phyloP scores from a whole-genome alignment of 2,888 invertebrate species.

The Hypselothyrea guttata region DNA sequence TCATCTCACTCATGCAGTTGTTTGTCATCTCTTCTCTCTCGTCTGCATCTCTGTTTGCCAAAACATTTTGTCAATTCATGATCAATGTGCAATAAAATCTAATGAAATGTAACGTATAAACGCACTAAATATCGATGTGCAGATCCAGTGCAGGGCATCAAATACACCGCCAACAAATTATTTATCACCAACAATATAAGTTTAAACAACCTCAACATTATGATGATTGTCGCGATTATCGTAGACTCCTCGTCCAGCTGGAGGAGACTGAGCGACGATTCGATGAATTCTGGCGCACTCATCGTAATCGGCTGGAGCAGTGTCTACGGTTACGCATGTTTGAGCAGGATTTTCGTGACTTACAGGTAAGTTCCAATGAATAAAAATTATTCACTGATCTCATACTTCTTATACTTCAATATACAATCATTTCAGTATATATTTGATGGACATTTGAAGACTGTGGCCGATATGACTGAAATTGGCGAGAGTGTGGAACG shows the following conservation, averaged over 20 bases:
- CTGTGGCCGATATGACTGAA: conserved; percentile 92
- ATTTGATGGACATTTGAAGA: conserved; percentile 90
- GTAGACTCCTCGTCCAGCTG: conserved; percentile 93
- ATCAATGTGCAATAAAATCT: conserved; percentile 10
- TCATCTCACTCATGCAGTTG: conserved; percentile 60
- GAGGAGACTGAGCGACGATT: conserved; percentile 97
- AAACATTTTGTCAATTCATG: conserved; percentile 29
- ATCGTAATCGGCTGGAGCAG: conserved; percentile 93
- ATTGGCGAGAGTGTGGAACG: conserved; percentile 93
- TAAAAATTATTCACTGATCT: not conserved
- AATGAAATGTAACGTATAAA: conserved; percentile 32
- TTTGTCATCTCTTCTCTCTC: conserved; percentile 72
- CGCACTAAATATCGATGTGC: conserved; percentile 51
- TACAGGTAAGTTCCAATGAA: conserved; percentile 85
- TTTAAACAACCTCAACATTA: conserved; percentile 80
- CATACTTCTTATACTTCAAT: not conserved
- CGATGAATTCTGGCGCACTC: conserved; percentile 96
- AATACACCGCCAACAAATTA: conserved; percentile 79
- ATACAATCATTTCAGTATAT: conserved; percentile 83
- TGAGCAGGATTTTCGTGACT: conserved; percentile 96
- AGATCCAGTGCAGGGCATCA: conserved; percentile 82
- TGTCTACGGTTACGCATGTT: conserved; percentile 95
- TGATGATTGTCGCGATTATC: conserved; percentile 83
- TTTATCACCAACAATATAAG: conserved; percentile 80
- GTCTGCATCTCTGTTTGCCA: conserved; percentile 38